A percentile compares a stretch with the other conserved stretches of the same genome.
Evolutionary conservation across 2,888 invertebrate species (phyloP).

Genomic region (Cantharis lateralis): DNA sequence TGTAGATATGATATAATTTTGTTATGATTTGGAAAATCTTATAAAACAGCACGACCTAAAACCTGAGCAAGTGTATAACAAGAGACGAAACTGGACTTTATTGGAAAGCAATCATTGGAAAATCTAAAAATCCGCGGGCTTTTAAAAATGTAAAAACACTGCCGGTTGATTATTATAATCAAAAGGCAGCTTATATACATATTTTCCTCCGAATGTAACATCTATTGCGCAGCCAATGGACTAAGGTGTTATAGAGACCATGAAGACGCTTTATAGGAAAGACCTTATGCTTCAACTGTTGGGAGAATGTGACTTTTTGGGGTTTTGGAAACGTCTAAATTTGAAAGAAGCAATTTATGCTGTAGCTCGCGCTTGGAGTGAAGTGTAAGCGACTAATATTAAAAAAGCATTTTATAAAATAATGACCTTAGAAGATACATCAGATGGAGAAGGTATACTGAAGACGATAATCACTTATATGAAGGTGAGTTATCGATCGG

Average conservation of each 20-base stretch:
- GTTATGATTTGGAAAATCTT: background rate
- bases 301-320: slow-evolving; percentile 17
- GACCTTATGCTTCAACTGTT: slow-evolving; percentile 18
- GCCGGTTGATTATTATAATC: background rate
- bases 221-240: slow-evolving; percentile 28
- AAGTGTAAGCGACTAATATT: background rate
- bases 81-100: background rate
- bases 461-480: background rate
- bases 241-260: slow-evolving; percentile 28
- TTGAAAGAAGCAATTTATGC: slow-evolving; percentile 12
- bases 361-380: slow-evolving; percentile 1
- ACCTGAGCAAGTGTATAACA: background rate
- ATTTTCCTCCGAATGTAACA: slow-evolving; percentile 25
- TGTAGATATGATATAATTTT: background rate
- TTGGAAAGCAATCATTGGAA: background rate
- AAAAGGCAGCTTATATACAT: background rate
- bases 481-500: background rate
- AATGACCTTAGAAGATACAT: slow-evolving; percentile 2
- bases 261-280: slow-evolving; percentile 21
- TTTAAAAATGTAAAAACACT: background rate
- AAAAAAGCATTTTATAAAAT: slow-evolving; percentile 11
- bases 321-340: slow-evolving; percentile 8
- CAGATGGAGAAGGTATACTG: too few species aligned
- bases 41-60: too few species aligned
- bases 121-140: too few species aligned